A percentile compares a stretch with the other conserved stretches of the same genome.
phyloP scores from a whole-genome alignment of 2,888 invertebrate genomes.

The Zele albiditarsus region DNA sequence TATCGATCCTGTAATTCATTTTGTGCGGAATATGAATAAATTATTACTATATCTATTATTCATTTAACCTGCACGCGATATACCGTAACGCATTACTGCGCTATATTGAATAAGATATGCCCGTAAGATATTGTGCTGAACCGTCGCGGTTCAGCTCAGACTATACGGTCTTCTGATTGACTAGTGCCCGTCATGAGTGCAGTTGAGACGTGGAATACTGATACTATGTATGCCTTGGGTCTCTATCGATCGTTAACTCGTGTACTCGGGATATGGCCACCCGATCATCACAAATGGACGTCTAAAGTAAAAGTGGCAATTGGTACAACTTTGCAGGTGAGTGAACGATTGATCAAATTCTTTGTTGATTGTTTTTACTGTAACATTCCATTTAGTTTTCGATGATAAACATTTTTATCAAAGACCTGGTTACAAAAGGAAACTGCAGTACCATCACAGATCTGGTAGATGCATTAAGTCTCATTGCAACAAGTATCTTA shows the following conservation, averaged over 20 bases:
- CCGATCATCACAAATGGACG: neutral
- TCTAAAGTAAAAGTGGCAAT: constrained; percentile 28
- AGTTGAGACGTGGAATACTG: constrained; percentile 13
- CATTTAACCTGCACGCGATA: too few species aligned
- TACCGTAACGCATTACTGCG: too few species aligned
- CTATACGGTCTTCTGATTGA: too few species aligned
- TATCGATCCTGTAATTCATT: too few species aligned
- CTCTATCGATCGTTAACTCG: constrained; percentile 28
- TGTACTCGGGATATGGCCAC: constrained; percentile 40
- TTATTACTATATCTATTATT: too few species aligned
- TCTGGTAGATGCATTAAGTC: constrained; percentile 42
- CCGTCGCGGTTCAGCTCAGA: too few species aligned
- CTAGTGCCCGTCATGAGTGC: neutral
- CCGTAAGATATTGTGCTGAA: too few species aligned
- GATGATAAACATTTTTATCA: constrained; percentile 44
- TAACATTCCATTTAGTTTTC: constrained; percentile 39
- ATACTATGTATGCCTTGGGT: constrained; percentile 33
- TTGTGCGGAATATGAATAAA: too few species aligned
- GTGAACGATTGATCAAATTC: neutral
- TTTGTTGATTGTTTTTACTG: neutral
- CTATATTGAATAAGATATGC: too few species aligned
- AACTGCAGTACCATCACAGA: constrained; percentile 44
- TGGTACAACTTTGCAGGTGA: constrained; percentile 25
- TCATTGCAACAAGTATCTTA: constrained; percentile 39
- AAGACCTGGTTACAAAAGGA: constrained; percentile 31